These are phyloP conservation scores for Autographa pulchrina DNA, from an alignment of 2,888 invertebrate species.

Conservation along the genomic window DNA sequence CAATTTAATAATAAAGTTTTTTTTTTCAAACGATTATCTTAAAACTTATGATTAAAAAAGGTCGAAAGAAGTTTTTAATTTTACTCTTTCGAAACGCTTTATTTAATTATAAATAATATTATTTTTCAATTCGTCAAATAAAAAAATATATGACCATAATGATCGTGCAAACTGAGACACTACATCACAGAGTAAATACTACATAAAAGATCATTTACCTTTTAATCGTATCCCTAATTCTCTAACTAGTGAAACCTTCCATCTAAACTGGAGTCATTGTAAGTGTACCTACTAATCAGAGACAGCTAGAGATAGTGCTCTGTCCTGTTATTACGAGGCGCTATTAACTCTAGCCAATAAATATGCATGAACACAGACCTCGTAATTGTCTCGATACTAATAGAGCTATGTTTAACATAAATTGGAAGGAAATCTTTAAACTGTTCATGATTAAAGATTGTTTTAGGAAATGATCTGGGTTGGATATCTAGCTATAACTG, in stretches of 20 bases:
- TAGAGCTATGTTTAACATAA: not conserved
- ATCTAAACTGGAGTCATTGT: constrained; percentile 8
- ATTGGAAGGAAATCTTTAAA: not conserved
- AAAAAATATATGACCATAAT: no score
- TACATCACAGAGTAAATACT: not conserved
- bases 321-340: constrained; percentile 42
- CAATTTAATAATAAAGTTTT: no score
- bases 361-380: constrained; percentile 46
- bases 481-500: no score
- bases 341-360: constrained; percentile 38
- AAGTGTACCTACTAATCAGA: constrained; percentile 39
- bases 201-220: not conserved
- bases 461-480: no score
- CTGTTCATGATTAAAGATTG: no score
- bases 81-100: no score
- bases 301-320: constrained; percentile 5
- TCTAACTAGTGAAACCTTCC: constrained; percentile 11
- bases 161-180: no score
- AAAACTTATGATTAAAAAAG: no score
- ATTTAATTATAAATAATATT: no score
- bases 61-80: no score
- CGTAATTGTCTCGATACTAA: constrained; percentile 28
- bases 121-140: no score
- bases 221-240: not conserved
- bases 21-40: no score